Evolutionary conservation across 2,113 vertebrate genomes (phyloP).

Genomic region (Hippoglossus stenolepis): DNA sequence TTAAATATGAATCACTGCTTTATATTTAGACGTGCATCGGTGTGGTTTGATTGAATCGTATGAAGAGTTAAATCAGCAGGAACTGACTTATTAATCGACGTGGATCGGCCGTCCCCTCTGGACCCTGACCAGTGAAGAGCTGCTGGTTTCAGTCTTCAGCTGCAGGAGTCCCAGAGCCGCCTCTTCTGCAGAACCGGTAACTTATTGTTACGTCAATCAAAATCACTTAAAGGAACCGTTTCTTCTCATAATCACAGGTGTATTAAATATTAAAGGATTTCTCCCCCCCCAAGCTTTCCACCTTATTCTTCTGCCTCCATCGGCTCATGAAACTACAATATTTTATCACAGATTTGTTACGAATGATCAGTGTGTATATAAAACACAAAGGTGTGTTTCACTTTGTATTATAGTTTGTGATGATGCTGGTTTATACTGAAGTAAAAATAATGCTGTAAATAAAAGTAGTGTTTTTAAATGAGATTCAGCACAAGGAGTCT

Average conservation of each 20-base stretch:
- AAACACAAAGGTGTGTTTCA: conserved; percentile 4
- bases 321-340: background rate
- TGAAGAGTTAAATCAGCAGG: conserved; percentile 25
- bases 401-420: background rate
- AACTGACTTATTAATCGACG: conserved; percentile 10
- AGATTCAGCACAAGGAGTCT: background rate
- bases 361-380: background rate
- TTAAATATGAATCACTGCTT: background rate
- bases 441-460: conserved; percentile 58
- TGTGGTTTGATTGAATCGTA: background rate
- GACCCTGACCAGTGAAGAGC: conserved; percentile 22
- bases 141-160: conserved; percentile 64
- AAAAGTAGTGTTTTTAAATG: conserved; percentile 49
- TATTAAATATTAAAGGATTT: too few relatives aligned
- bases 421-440: conserved; percentile 2
- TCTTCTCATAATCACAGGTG: background rate
- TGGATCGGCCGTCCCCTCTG: too few relatives aligned
- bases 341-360: background rate
- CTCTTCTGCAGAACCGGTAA: background rate
- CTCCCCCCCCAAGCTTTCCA: background rate
- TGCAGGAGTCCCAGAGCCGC: background rate
- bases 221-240: background rate
- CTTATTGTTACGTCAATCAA: background rate
- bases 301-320: background rate
- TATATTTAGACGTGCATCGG: conserved; percentile 7